Percentiles rank a stretch among this genome's conserved stretches.
Conservation (phyloP, 2,888 invertebrate species). For the Andrena flavipes region DNA sequence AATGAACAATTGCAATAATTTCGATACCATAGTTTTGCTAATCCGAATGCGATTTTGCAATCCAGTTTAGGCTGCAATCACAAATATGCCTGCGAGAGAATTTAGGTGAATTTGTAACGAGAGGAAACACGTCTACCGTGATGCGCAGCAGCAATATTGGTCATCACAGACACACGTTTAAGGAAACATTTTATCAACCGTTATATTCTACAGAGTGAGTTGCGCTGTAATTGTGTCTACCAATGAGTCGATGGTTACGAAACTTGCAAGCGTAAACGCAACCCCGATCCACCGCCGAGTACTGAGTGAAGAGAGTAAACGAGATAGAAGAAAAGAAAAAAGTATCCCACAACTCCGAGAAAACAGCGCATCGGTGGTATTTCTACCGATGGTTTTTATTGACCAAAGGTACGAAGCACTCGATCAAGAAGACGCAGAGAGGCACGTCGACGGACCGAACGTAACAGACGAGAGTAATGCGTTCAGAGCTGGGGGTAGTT, state of each 20-base stretch:
- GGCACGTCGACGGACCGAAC: slow-evolving; percentile 79
- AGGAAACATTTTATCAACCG: slow-evolving; percentile 21
- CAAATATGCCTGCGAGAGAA: neutral
- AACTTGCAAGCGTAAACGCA: slow-evolving; percentile 46
- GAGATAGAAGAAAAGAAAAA: slow-evolving; percentile 9
- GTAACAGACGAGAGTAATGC: slow-evolving; percentile 79
- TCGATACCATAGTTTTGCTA: neutral
- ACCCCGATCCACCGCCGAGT: slow-evolving; percentile 30
- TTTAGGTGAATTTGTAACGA: slow-evolving; percentile 4
- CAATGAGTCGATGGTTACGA: slow-evolving; percentile 18
- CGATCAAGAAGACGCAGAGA: slow-evolving; percentile 80
- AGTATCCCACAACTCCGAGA: slow-evolving; percentile 57
- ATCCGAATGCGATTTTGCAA: neutral
- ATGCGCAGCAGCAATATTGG: slow-evolving; percentile 6
- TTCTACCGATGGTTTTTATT: slow-evolving; percentile 61
- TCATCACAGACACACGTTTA: slow-evolving; percentile 23
- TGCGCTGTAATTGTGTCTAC: slow-evolving; percentile 9
- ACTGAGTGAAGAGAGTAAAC: slow-evolving; percentile 11
- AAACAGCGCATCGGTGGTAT: slow-evolving; percentile 52
- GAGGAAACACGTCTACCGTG: slow-evolving; percentile 13
- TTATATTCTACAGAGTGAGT: slow-evolving; percentile 12
- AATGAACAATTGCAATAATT: slow-evolving; percentile 22
- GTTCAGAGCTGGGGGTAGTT: slow-evolving; percentile 39
- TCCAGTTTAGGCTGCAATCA: neutral
- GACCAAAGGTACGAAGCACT: slow-evolving; percentile 80